A percentile compares a stretch with the other conserved stretches of the same genome.
phyloP scores from a whole-genome alignment of 2,113 vertebrate genomes.

The Tinamus guttatus region DNA sequence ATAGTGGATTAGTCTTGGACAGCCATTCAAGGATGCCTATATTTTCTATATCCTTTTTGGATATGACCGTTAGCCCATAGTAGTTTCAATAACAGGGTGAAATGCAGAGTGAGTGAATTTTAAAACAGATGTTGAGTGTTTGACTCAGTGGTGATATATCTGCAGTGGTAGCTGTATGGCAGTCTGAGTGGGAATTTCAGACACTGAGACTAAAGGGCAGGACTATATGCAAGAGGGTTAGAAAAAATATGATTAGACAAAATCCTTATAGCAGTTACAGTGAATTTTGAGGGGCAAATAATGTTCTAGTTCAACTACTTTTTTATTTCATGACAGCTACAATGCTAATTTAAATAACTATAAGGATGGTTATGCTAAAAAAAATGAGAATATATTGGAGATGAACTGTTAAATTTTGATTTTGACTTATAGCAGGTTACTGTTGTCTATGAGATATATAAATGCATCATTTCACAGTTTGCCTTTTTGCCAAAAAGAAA shows the following conservation, averaged over 20 bases:
- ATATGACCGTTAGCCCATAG: neutral
- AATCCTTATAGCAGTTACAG: neutral
- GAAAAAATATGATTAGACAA: neutral
- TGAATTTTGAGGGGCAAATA: neutral
- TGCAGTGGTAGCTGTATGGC: neutral
- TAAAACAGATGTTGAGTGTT: neutral
- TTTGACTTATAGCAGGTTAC: neutral
- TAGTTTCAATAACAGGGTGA: neutral
- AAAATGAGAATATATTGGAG: neutral
- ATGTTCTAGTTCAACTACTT: neutral
- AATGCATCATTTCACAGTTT: neutral
- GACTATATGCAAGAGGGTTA: neutral
- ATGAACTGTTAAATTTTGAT: neutral
- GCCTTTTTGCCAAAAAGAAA: neutral
- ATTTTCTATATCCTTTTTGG: neutral
- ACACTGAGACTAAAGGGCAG: neutral
- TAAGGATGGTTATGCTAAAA: neutral
- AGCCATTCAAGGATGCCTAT: neutral
- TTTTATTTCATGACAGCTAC: neutral
- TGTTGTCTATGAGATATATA: neutral
- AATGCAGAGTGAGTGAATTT: neutral
- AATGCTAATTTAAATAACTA: neutral
- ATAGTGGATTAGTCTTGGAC: neutral
- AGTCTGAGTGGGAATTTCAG: neutral
- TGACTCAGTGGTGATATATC: neutral